phyloP scores from a whole-genome alignment of 2,797 vertebrate genomes.

The Moxostoma hubbsi region DNA sequence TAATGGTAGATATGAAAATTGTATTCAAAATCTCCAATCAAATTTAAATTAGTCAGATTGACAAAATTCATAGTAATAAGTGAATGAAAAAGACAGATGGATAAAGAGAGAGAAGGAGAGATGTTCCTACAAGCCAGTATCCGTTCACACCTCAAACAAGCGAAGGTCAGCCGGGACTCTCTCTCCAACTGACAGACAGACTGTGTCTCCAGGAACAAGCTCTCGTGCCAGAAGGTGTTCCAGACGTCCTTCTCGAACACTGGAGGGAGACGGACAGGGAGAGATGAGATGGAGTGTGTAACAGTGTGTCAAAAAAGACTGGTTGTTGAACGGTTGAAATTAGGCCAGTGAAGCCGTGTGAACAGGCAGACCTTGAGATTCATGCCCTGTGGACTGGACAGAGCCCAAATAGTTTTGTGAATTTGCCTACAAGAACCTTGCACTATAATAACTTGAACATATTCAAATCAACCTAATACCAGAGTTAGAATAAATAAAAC shows the following conservation, averaged over 20 bases:
- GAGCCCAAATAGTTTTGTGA: background rate
- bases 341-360: conserved; percentile 22
- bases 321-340: background rate
- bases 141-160: conserved; percentile 86
- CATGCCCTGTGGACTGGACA: background rate
- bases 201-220: conserved; percentile 95
- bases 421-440: background rate
- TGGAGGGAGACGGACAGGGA: conserved; percentile 57
- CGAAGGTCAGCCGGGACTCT: conserved; percentile 95
- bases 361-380: conserved; percentile 14
- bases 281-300: background rate
- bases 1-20: too few relatives aligned
- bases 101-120: background rate
- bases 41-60: too few relatives aligned
- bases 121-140: background rate
- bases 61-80: too few relatives aligned
- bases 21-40: too few relatives aligned
- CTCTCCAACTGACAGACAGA: conserved; percentile 93
- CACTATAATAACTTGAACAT: background rate
- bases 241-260: conserved; percentile 87
- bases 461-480: background rate
- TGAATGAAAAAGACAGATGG: background rate
- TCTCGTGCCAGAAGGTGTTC: conserved; percentile 92
- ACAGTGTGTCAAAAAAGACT: background rate
- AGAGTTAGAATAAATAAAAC: background rate